Conservation (phyloP, 2,113 vertebrate genomes). For the Butorides virescens region DNA sequence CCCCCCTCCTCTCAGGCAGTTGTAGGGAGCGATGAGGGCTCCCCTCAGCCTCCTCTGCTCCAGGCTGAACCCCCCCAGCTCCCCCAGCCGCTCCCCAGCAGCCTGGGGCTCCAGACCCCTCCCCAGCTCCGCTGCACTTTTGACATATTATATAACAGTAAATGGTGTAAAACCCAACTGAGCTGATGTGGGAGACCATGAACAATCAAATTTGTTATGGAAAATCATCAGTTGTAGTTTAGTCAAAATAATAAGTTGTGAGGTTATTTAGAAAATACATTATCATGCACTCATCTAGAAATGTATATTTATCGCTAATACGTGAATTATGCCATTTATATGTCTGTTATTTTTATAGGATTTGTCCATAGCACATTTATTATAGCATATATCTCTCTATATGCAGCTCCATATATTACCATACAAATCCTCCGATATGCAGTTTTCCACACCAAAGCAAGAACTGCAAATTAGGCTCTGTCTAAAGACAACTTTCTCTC, state of each 20-base stretch:
- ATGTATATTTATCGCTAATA: background rate
- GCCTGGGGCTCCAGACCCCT: background rate
- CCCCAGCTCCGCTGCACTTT: background rate
- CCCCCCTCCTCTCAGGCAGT: too few species aligned
- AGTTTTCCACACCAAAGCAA: background rate
- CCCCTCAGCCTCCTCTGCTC: background rate
- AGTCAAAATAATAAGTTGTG: background rate
- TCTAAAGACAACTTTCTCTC: background rate
- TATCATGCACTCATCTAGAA: background rate
- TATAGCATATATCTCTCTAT: background rate
- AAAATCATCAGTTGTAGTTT: background rate
- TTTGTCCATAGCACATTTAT: background rate
- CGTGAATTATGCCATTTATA: background rate
- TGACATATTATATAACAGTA: background rate
- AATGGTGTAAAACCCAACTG: background rate
- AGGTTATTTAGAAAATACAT: background rate
- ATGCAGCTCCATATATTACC: background rate
- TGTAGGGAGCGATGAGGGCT: background rate
- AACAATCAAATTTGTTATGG: background rate
- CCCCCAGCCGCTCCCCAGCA: background rate
- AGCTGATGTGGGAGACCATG: background rate
- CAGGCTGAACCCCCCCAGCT: rapidly evolving
- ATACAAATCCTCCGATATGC: background rate
- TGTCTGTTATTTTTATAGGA: background rate
- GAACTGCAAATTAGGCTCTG: background rate